Evolutionary conservation across 2,888 invertebrate genomes (phyloP).

Genomic region (Leptogaster cylindrica): DNA sequence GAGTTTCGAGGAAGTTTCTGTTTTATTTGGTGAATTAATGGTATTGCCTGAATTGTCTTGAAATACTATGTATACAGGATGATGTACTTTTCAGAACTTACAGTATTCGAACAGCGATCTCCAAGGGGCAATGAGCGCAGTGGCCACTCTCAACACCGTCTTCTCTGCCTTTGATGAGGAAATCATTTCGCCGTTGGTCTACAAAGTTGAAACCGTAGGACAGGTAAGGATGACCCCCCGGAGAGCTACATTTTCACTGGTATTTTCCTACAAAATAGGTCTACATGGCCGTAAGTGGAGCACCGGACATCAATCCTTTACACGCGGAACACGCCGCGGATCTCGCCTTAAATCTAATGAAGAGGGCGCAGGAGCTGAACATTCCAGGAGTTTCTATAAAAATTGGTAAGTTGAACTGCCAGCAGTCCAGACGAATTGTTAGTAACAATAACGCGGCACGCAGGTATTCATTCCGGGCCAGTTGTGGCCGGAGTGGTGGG

Average conservation of each 20-base stretch:
- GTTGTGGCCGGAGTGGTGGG: conserved; percentile 90
- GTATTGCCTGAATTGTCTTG: conserved; percentile 29
- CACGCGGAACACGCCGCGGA: conserved; percentile 82
- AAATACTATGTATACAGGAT: neutral
- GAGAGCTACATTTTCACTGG: neutral
- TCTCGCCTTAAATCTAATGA: conserved; percentile 76
- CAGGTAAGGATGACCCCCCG: conserved; percentile 63
- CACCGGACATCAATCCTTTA: conserved; percentile 75
- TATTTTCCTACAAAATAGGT: conserved; percentile 55
- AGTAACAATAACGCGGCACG: neutral
- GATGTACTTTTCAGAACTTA: conserved; percentile 39
- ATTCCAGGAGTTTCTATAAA: conserved; percentile 70
- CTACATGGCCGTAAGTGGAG: conserved; percentile 91
- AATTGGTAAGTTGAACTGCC: conserved; percentile 63
- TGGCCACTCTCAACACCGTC: conserved; percentile 83
- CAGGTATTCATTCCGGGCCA: conserved; percentile 84
- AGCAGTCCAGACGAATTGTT: neutral
- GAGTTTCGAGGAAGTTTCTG: conserved; percentile 64
- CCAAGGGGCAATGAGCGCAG: conserved; percentile 76
- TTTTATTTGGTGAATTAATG: conserved; percentile 60
- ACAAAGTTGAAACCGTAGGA: conserved; percentile 95
- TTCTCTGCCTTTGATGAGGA: conserved; percentile 85
- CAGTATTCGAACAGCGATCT: conserved; percentile 51
- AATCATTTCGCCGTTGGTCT: conserved; percentile 83
- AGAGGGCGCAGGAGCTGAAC: conserved; percentile 71